Conservation (phyloP, 2,113 vertebrate genomes). For the Spilogale gracilis region DNA sequence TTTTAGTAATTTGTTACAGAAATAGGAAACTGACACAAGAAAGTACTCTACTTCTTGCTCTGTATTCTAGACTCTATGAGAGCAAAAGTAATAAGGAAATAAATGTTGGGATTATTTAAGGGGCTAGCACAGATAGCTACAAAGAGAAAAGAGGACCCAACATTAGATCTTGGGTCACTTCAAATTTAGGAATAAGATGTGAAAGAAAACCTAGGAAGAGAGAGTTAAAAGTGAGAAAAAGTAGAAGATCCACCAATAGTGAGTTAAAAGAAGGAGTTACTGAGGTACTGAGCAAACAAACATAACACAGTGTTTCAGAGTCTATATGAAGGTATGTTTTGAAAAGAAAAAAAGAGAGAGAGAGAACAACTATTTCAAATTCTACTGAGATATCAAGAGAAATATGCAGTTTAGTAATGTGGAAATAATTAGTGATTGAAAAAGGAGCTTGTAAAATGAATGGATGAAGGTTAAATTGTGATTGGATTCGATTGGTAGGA, state of each 20-base stretch:
- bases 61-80: neutral
- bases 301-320: neutral
- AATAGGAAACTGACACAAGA: neutral
- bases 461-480: neutral
- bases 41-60: neutral
- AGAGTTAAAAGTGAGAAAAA: neutral
- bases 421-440: neutral
- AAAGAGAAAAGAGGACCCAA: neutral
- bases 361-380: neutral
- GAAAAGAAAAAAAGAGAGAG: neutral
- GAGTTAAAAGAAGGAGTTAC: neutral
- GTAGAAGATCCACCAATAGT: neutral
- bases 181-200: neutral
- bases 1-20: neutral
- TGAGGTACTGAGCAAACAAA: neutral
- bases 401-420: neutral
- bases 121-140: no score
- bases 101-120: neutral
- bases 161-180: neutral
- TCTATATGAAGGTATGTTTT: neutral
- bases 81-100: neutral
- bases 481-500: neutral
- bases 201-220: neutral
- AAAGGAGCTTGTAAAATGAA: neutral
- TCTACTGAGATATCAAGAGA: neutral